Percentiles rank a stretch among this genome's conserved stretches.
These are phyloP conservation scores for Brenthis hecate DNA, from an alignment of 2,888 invertebrate genomes.

Conservation along the genomic window DNA sequence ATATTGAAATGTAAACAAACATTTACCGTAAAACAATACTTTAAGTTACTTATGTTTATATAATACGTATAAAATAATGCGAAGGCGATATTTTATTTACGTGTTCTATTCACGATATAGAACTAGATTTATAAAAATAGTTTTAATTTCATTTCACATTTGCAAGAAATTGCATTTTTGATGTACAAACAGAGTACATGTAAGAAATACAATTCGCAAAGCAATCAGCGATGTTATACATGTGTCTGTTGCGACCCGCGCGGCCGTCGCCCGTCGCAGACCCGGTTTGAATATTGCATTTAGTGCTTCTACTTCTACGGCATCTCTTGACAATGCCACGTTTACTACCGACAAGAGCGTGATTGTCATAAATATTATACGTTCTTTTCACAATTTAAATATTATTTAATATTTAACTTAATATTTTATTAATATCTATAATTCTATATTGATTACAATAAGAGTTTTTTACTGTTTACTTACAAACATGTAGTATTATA, in stretches of 20 bases:
- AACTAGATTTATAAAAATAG: neutral
- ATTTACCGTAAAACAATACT: no score
- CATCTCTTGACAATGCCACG: conserved; percentile 28
- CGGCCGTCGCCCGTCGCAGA: conserved; percentile 62
- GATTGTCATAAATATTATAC: conserved; percentile 25
- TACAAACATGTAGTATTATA: no score
- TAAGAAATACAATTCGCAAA: conserved; percentile 61
- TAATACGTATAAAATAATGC: no score
- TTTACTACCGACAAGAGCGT: conserved; percentile 24
- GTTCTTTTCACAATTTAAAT: conserved; percentile 17
- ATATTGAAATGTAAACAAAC: no score
- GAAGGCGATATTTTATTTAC: neutral
- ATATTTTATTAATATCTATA: neutral
- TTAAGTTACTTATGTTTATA: no score
- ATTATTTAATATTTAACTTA: neutral
- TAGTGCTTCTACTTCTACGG: conserved; percentile 50
- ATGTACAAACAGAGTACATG: conserved; percentile 56
- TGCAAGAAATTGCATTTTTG: conserved; percentile 34
- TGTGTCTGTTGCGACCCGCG: conserved; percentile 61
- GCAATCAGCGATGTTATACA: conserved; percentile 71
- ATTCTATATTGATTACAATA: no score
- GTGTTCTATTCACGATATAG: no score
- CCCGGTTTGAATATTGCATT: conserved; percentile 77
- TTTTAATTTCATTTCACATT: conserved; percentile 4
- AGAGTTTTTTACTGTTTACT: no score